These are phyloP conservation scores for Paramormyrops hopkinsi DNA, from an alignment of 2,797 vertebrate species.

Conservation along the genomic window DNA sequence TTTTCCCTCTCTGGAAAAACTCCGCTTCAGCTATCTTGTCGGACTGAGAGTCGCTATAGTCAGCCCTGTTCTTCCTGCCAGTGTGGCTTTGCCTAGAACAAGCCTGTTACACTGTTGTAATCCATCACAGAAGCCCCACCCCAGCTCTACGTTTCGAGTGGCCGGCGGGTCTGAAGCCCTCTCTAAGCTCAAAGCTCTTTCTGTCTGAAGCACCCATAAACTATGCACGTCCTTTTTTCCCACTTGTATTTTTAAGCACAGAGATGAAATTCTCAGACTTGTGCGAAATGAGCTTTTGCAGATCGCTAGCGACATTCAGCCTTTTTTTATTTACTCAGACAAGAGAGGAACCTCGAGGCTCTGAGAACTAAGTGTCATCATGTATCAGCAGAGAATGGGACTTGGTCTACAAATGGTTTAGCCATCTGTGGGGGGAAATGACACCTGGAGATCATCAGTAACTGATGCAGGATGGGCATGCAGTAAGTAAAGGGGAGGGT, in stretches of 20 bases:
- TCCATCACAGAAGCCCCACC: not conserved
- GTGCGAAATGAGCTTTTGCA: not conserved
- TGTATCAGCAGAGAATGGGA: not conserved
- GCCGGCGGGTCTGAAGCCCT: not conserved
- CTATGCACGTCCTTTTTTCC: not conserved
- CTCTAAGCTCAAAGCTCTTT: not conserved
- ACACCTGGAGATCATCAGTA: not conserved
- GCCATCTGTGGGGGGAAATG: too few species aligned
- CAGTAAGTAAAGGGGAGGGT: not conserved
- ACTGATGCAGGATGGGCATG: not conserved
- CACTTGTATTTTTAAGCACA: not conserved
- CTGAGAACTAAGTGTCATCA: not conserved
- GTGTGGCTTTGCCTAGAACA: not conserved
- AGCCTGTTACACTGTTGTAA: not conserved
- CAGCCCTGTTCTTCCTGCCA: not conserved
- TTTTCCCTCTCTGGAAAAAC: constrained; percentile 27
- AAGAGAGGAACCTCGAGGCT: not conserved
- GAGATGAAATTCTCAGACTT: not conserved
- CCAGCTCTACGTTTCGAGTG: not conserved
- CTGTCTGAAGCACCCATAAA: not conserved
- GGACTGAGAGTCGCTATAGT: not conserved
- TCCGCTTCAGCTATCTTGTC: not conserved
- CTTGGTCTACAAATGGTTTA: not conserved
- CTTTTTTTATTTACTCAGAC: constrained; percentile 12
- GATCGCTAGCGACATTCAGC: not conserved